Evolutionary conservation across 2,113 vertebrate species (phyloP).

Genomic region (Phaetusa simplex): DNA sequence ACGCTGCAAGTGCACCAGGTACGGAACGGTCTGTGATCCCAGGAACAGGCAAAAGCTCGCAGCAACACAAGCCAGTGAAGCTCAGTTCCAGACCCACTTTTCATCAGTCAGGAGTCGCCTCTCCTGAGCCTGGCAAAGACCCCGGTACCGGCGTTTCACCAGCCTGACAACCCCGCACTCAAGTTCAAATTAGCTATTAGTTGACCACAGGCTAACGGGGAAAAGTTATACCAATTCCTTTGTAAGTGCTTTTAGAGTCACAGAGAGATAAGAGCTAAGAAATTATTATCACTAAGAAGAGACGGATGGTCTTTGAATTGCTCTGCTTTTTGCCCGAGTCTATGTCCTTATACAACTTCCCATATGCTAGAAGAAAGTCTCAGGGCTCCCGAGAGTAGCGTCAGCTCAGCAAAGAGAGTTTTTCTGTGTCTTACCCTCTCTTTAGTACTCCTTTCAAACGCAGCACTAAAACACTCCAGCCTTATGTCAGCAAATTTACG

Average conservation of each 20-base stretch:
- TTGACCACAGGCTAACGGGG: not conserved
- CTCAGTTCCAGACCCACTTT: not conserved
- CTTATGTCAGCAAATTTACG: not conserved
- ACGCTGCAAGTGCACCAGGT: fast-evolving
- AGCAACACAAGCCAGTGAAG: not conserved
- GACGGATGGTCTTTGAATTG: not conserved
- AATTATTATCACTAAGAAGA: not conserved
- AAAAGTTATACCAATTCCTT: not conserved
- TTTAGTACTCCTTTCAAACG: not conserved
- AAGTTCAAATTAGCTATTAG: not conserved
- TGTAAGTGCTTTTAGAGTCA: slow-evolving; percentile 24
- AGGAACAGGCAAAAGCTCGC: not conserved
- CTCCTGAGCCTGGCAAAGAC: not conserved
- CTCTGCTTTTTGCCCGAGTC: not conserved
- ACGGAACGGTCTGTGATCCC: fast-evolving
- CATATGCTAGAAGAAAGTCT: not conserved
- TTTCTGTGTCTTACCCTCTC: not conserved
- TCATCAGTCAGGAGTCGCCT: fast-evolving
- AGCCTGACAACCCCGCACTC: not conserved
- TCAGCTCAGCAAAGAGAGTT: not conserved
- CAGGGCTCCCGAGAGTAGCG: not conserved
- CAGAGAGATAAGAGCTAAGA: not conserved
- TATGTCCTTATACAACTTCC: not conserved
- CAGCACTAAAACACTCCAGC: not conserved
- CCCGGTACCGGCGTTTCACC: fast-evolving